Evolutionary conservation across 2,797 vertebrate genomes (phyloP), one percentile per base, ranked within the genome.

Genomic region (Picus viridis): DNA sequence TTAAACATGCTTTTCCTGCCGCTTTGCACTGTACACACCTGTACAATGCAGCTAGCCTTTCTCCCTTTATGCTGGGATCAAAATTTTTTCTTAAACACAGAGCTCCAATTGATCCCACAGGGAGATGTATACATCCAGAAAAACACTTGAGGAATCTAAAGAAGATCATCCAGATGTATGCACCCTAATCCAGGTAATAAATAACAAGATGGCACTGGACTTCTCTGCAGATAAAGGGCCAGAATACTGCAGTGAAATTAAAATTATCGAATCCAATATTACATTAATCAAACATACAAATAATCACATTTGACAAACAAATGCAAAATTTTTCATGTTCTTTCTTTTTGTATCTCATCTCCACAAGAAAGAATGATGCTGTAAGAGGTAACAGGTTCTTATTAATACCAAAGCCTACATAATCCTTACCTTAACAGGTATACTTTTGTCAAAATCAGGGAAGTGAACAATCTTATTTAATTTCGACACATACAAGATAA

Each of bases 401-500:
- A 34, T 23, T 58, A 72, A 17, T 53, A 81, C n/a, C 10, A 83
- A 22, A 26, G 63, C 3, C 27, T 67, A 71, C 0, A 6, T 27
- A 65, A 91, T 72, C 81, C 97, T 92, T 97, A 99, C 99, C 98
- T 99, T 99, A 45, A 95, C 64, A 83, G 98, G 91, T 93, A 99
- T 97, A 64, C 92, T 98, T 96, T 86, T 98, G 96, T 99, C 98
- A 97, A 99, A 98, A 96, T 99, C 98, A 47, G 98, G 98, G 83
- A 99, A 99, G n/a, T 98, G 94, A 95, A 99, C 97, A 32, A 94
- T 94, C 93, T 98, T 97, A 90, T 91, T 98, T 82, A 96, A 93
- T 97, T 99, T 99, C 88, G 98, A 99, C 64, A 98, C 95, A 91
- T 99, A 99, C 19, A 99, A 97, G 87, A 99, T 98, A 94, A 98